These are phyloP conservation scores for Sinhomidia bicolor DNA, from an alignment of 2,888 invertebrate genomes.

Conservation along the genomic window DNA sequence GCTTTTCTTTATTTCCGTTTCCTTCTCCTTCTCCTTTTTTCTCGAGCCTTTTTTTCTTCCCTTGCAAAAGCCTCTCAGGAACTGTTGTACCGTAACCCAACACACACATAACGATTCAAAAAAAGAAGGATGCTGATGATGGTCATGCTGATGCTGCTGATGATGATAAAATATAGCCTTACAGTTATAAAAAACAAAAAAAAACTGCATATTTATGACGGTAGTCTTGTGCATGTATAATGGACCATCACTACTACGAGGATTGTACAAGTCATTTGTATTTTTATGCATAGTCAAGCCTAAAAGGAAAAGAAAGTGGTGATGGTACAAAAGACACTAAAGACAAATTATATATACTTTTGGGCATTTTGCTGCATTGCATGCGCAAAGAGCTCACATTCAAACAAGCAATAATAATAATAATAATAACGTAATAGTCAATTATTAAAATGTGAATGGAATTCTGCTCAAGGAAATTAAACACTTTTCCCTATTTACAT, in stretches of 20 bases:
- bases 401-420: conserved; percentile 4
- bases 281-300: conserved; percentile 22
- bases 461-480: not conserved
- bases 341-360: conserved; percentile 54
- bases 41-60: not conserved
- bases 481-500: not conserved
- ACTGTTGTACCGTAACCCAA: conserved; percentile 32
- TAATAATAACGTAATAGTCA: conserved; percentile 18
- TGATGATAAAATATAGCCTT: conserved; percentile 21
- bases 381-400: not conserved
- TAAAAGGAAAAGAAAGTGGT: not conserved
- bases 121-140: not conserved
- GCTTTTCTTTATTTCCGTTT: conserved; percentile 59
- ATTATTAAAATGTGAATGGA: no score
- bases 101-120: not conserved
- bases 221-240: conserved; percentile 27
- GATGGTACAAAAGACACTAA: not conserved
- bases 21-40: not conserved
- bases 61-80: conserved; percentile 38
- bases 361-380: conserved; percentile 50
- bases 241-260: not conserved
- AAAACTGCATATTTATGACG: conserved; percentile 38
- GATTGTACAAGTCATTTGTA: conserved; percentile 2
- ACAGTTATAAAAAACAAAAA: conserved; percentile 17
- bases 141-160: not conserved